Base-by-base conservation (phyloP, 1,140 invertebrate species). In the Maniola jurtina region DNA sequence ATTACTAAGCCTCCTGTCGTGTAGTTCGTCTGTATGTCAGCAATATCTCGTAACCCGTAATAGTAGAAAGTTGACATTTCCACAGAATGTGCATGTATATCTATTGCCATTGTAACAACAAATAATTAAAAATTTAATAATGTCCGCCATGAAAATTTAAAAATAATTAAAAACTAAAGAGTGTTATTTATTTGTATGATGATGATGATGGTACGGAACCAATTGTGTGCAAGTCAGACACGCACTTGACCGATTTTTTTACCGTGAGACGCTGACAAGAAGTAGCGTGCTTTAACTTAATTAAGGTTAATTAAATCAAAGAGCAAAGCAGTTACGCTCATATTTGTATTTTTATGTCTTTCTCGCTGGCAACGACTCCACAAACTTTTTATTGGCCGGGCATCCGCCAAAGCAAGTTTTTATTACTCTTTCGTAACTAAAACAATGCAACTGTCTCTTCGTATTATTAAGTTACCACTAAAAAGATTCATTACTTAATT, bases 241-340 rank as follows among this genome's bases (percentile, higher is more conserved):
- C 25, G 25, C 25, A 25, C 25, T 25, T 25, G 25, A 25, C 25
- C 25, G 25, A 25, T 25, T 75, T 78, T 71, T 69, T 72, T 77
- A 78, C 77, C 77, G 73, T 82, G 77, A 77, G 78, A 83, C 70
- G 66, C 38, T 59, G 61, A 60, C 68, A 69, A 72, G 71, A 77
- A 74, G 65, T 73, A 67, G 70, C 76, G 67, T 74, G 72, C 61
- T 80, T 75, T 76, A 64, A 80, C 68, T 76, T 88, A 83, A 86
- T 86, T 83, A 86, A 81, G 72, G 71, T 80, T 83, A 88, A 88
- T 88, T 85, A 81, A 86, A 81, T 77, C 76, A 79, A 70, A 68
- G 67, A 68, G 56, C 64, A 60, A 47, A 66, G 35, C 71, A 71
- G 66, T 80, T 73, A 73, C 74, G 61, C 40, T 79, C 75, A 75